Evolutionary conservation across 2,113 vertebrate species (phyloP).

Genomic region (Caranx ignobilis): DNA sequence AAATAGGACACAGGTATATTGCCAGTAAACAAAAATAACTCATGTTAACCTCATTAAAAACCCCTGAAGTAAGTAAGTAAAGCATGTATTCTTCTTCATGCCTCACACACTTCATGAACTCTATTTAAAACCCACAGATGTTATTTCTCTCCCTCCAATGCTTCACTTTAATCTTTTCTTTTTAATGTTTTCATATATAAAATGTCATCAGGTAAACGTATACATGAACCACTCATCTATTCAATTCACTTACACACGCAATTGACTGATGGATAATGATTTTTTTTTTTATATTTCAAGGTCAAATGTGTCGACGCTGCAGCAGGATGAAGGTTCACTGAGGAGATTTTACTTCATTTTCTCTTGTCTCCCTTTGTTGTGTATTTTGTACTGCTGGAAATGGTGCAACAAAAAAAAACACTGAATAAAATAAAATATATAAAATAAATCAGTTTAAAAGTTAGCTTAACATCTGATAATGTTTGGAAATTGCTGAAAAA

Average conservation of each 20-base stretch:
- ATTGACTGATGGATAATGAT: not conserved
- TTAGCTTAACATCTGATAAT: not conserved
- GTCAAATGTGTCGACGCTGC: not conserved
- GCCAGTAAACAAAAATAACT: conserved; percentile 43
- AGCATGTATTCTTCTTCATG: not conserved
- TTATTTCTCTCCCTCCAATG: not conserved
- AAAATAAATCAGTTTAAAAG: not conserved
- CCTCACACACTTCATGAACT: not conserved
- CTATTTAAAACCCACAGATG: not conserved
- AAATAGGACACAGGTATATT: not conserved
- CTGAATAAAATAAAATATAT: not conserved
- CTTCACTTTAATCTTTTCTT: not conserved
- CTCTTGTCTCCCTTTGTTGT: not conserved
- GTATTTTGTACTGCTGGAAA: not conserved
- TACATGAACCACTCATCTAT: not conserved
- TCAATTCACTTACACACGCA: not conserved
- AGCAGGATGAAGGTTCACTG: too few species aligned
- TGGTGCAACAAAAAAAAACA: not conserved
- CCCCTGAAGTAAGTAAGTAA: conserved; percentile 1
- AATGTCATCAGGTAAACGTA: not conserved
- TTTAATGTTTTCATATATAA: not conserved
- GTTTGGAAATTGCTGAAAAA: conserved; percentile 2
- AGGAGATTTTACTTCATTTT: not conserved
- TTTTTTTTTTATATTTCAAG: conserved; percentile 13
- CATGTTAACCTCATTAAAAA: conserved; percentile 14